These are phyloP conservation scores for Samia ricini DNA, from an alignment of 1,140 invertebrate genomes.

Conservation along the genomic window DNA sequence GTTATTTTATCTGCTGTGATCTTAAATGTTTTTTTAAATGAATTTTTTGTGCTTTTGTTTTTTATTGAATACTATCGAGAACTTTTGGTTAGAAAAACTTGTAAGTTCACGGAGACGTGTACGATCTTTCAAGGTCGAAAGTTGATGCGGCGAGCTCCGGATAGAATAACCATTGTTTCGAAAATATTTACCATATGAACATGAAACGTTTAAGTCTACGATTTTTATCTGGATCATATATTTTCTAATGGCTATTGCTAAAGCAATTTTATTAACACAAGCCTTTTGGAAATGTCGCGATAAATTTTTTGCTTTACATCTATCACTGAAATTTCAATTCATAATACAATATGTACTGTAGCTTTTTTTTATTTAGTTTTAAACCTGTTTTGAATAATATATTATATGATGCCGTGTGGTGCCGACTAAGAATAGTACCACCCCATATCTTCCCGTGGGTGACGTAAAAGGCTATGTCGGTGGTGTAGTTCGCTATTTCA, in stretches of 20 bases:
- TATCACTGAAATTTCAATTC: no score
- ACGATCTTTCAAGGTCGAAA: not conserved
- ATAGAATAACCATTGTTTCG: not conserved
- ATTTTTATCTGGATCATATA: not conserved
- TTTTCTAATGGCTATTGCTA: not conserved
- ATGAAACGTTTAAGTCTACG: not conserved
- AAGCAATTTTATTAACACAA: not conserved
- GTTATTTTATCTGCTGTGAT: not conserved
- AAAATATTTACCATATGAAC: not conserved
- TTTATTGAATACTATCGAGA: not conserved
- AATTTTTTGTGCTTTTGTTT: not conserved
- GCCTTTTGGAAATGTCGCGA: no score
- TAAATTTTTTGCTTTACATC: no score
- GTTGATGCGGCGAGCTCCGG: not conserved
- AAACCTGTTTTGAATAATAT: no score
- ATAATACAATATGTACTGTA: no score
- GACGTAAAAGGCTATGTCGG: no score
- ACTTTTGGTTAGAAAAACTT: not conserved
- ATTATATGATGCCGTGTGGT: no score
- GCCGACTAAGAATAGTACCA: no score
- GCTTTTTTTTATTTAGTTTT: no score
- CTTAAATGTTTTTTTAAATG: not conserved
- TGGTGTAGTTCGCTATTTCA: no score
- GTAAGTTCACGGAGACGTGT: not conserved
- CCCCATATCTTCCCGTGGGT: no score